These are phyloP conservation scores for Melitaea athalia DNA, from an alignment of 2,888 invertebrate species.

Conservation along the genomic window DNA sequence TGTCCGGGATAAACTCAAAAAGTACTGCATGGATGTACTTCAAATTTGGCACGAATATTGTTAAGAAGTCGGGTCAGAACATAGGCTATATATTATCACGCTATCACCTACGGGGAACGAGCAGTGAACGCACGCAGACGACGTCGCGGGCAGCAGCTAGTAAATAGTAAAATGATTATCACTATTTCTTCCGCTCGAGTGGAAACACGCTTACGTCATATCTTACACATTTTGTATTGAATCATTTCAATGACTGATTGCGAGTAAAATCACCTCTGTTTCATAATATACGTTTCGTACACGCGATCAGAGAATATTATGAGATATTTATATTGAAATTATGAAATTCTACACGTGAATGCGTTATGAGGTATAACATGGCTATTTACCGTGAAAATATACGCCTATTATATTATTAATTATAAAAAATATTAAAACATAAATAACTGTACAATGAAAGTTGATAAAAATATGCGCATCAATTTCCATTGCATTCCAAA, in stretches of 20 bases:
- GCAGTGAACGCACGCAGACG: no score
- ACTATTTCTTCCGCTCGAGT: conserved; percentile 25
- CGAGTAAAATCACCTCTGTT: conserved; percentile 14
- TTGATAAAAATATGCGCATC: not conserved
- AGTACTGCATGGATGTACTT: no score
- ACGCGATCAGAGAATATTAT: not conserved
- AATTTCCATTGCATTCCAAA: not conserved
- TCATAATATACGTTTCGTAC: conserved; percentile 1
- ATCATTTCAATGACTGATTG: conserved; percentile 21
- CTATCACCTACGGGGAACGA: no score
- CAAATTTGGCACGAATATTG: no score
- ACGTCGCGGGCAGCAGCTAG: no score
- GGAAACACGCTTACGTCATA: conserved; percentile 29
- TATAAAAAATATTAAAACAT: not conserved
- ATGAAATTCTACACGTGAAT: not conserved
- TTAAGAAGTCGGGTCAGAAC: no score
- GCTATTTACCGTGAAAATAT: not conserved
- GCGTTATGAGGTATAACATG: no score
- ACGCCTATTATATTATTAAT: no score
- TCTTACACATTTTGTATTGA: conserved; percentile 23
- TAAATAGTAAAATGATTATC: conserved; percentile 30
- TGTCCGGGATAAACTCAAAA: no score
- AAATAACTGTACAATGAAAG: not conserved
- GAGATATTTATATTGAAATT: not conserved
- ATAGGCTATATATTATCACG: no score